phyloP scores from a whole-genome alignment of 2,797 vertebrate species.

The Artibeus lituratus region DNA sequence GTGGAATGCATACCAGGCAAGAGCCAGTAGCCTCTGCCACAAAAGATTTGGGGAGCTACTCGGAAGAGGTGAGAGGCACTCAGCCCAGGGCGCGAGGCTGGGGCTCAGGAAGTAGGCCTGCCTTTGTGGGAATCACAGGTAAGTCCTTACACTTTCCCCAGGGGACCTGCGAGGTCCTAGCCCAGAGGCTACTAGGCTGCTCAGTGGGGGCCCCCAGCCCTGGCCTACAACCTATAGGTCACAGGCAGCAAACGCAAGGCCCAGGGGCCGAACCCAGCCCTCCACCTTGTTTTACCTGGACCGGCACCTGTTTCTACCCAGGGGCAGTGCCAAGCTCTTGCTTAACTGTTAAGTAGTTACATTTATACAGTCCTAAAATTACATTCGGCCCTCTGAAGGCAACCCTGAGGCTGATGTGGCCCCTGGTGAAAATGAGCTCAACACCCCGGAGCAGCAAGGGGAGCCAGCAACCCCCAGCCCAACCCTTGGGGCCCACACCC shows the following conservation, averaged over 20 bases:
- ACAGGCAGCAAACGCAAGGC: too few relatives aligned
- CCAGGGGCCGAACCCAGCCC: too few relatives aligned
- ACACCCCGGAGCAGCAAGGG: neutral
- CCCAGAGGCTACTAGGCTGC: neutral
- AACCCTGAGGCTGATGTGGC: too few relatives aligned
- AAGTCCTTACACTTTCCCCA: neutral
- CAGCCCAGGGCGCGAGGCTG: accelerated
- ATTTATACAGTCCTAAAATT: too few relatives aligned
- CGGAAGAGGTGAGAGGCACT: neutral
- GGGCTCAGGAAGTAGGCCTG: neutral
- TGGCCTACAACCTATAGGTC: neutral
- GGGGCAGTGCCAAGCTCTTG: too few relatives aligned
- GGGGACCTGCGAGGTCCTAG: neutral
- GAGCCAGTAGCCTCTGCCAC: neutral
- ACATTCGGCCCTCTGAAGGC: too few relatives aligned
- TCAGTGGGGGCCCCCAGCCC: neutral
- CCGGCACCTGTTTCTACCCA: too few relatives aligned
- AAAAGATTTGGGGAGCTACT: neutral
- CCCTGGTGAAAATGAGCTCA: too few relatives aligned
- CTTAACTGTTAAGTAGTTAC: too few relatives aligned
- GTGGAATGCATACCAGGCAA: neutral
- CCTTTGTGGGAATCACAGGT: neutral
- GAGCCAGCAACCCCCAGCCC: neutral
- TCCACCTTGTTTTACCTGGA: too few relatives aligned
- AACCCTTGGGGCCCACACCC: neutral